phyloP scores from a whole-genome alignment of 2,888 invertebrate species.

The Callinectes sapidus region DNA sequence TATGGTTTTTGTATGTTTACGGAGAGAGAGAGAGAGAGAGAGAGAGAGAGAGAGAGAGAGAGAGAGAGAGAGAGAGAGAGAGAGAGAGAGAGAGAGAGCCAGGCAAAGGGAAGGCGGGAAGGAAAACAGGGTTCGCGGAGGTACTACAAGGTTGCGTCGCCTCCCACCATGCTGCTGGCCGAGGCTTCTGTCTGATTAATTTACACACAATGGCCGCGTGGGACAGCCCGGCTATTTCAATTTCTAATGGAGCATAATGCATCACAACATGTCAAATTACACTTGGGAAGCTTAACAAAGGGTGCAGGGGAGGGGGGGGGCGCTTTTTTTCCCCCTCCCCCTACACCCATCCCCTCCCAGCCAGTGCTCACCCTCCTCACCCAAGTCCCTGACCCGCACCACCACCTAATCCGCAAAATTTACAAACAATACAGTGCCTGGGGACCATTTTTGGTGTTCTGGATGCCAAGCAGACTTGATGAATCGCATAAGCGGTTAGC shows the following conservation, averaged over 20 bases:
- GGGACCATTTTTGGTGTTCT: slow-evolving; percentile 42
- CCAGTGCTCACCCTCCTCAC: neutral
- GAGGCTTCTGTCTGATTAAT: slow-evolving; percentile 59
- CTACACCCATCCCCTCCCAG: no score
- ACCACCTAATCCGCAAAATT: slow-evolving; percentile 37
- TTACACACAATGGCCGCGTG: slow-evolving; percentile 57
- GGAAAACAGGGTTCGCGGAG: neutral
- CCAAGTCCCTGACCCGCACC: neutral
- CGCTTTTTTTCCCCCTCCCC: neutral
- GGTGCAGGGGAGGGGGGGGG: slow-evolving; percentile 30
- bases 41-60: neutral
- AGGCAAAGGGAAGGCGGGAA: neutral
- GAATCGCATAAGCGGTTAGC: slow-evolving; percentile 44
- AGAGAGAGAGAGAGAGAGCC: neutral
- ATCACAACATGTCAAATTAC: slow-evolving; percentile 66
- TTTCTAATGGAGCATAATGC: slow-evolving; percentile 62
- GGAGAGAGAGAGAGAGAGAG: no score
- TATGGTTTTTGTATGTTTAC: no score
- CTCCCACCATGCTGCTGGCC: slow-evolving; percentile 36
- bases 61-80: neutral
- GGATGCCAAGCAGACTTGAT: slow-evolving; percentile 53
- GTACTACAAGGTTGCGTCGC: neutral
- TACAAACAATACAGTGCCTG: slow-evolving; percentile 44
- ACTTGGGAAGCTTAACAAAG: slow-evolving; percentile 55
- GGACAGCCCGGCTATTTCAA: slow-evolving; percentile 53